phyloP scores from a whole-genome alignment of 2,888 invertebrate genomes.

The Drosophila pegasa region DNA sequence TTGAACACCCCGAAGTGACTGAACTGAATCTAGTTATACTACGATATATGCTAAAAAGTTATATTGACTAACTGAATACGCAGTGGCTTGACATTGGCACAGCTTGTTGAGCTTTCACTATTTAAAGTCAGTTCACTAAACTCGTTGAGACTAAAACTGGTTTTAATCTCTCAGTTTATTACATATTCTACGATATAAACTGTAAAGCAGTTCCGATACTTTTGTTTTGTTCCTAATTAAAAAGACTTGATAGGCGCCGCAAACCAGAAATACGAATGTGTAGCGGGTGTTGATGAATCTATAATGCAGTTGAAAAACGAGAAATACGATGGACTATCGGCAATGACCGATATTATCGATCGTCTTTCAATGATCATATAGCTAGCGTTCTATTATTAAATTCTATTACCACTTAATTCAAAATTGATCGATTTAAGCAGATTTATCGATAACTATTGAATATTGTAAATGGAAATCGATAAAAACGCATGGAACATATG shows the following conservation, averaged over 20 bases:
- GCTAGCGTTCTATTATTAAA: too few species aligned
- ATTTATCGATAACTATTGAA: too few species aligned
- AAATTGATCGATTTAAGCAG: too few species aligned
- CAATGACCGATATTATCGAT: neutral
- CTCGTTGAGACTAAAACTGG: constrained; percentile 37
- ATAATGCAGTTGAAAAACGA: neutral
- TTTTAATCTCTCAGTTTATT: constrained; percentile 20
- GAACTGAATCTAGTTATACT: neutral
- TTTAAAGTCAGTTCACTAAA: constrained; percentile 31
- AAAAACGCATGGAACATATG: too few species aligned
- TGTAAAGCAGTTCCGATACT: constrained; percentile 6
- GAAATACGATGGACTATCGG: neutral
- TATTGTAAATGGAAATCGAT: too few species aligned
- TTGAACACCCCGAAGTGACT: neutral
- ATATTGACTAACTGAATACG: constrained; percentile 10
- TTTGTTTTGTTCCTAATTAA: constrained; percentile 19
- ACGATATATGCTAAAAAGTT: constrained; percentile 7
- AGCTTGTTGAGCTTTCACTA: constrained; percentile 30
- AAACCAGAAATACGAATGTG: neutral
- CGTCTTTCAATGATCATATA: neutral
- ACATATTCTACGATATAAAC: constrained; percentile 23
- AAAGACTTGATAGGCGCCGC: neutral
- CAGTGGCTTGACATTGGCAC: constrained; percentile 32
- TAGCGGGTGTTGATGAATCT: neutral
- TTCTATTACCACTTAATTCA: too few species aligned